Conservation (phyloP, 2,888 invertebrate genomes). For the Lithodes maja region DNA sequence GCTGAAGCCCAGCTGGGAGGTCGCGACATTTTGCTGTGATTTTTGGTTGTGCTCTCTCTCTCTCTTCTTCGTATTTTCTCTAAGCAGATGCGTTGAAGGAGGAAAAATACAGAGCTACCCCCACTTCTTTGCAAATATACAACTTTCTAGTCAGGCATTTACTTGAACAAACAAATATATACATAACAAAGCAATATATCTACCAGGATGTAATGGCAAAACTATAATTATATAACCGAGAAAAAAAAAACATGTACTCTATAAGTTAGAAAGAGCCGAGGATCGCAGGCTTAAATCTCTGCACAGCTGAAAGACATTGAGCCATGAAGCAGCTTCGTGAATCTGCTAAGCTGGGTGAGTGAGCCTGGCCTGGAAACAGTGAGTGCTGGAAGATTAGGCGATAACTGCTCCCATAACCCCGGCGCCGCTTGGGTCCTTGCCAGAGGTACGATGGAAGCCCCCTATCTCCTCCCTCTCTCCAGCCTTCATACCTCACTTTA, state of each 20-base stretch:
- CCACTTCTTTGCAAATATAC: too few relatives aligned
- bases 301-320: conserved; percentile 10
- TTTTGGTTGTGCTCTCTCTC: conserved; percentile 5
- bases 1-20: conserved; percentile 4
- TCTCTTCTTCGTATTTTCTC: conserved; percentile 1
- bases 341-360: conserved; percentile 29
- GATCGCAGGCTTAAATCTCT: background rate
- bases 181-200: too few relatives aligned
- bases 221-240: background rate
- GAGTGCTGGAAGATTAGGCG: conserved; percentile 63
- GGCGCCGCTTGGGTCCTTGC: conserved; percentile 40
- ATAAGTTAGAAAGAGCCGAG: background rate
- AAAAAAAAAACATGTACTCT: background rate
- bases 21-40: background rate
- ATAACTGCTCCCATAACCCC: conserved; percentile 60
- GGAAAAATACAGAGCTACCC: background rate
- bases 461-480: too few relatives aligned
- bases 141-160: too few relatives aligned
- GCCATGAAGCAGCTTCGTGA: conserved; percentile 13
- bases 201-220: background rate
- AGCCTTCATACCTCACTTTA: conserved; percentile 1
- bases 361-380: conserved; percentile 51
- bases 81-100: background rate
- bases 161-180: too few relatives aligned
- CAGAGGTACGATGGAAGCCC: conserved; percentile 25